Evolutionary conservation across 2,888 invertebrate species (phyloP).

Genomic region (Ferdinandea cuprea): DNA sequence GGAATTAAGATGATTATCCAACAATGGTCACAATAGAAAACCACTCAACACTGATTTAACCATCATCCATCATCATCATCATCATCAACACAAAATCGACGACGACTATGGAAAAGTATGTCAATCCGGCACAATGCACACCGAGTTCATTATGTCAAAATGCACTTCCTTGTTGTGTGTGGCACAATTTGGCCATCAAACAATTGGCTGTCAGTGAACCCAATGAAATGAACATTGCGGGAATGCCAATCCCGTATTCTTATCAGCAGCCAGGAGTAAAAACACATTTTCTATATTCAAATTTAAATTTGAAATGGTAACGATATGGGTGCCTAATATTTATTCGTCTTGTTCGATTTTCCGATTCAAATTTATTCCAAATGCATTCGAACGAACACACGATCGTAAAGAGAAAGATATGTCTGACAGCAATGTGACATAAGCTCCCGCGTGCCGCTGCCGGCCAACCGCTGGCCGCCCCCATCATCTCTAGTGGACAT

Average conservation of each 20-base stretch:
- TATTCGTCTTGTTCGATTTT: conserved; percentile 24
- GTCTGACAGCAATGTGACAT: conserved; percentile 65
- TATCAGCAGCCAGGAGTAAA: conserved; percentile 32
- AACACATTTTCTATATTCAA: conserved; percentile 55
- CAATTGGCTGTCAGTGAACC: conserved; percentile 42
- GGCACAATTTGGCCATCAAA: conserved; percentile 8
- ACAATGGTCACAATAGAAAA: conserved; percentile 5
- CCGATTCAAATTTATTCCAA: conserved; percentile 69
- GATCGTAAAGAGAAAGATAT: conserved; percentile 43
- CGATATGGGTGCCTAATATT: conserved; percentile 10
- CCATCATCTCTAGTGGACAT: conserved; percentile 33
- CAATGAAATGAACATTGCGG: conserved; percentile 30
- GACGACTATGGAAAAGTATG: conserved; percentile 36
- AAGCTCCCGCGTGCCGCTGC: conserved; percentile 39
- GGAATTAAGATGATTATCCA: conserved; percentile 8
- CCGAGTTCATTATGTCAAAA: conserved; percentile 54
- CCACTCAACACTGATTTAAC: conserved; percentile 20
- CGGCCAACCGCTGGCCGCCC: not conserved
- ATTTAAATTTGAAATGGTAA: conserved; percentile 64
- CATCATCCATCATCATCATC: conserved; percentile 14
- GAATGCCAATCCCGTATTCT: conserved; percentile 38
- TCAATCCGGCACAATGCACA: conserved; percentile 28
- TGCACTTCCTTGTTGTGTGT: conserved; percentile 41
- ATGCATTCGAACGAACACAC: conserved; percentile 36
- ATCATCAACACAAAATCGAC: no score